phyloP scores from a whole-genome alignment of 2,113 vertebrate genomes.

The Calyptommatus sinebrachiatus region DNA sequence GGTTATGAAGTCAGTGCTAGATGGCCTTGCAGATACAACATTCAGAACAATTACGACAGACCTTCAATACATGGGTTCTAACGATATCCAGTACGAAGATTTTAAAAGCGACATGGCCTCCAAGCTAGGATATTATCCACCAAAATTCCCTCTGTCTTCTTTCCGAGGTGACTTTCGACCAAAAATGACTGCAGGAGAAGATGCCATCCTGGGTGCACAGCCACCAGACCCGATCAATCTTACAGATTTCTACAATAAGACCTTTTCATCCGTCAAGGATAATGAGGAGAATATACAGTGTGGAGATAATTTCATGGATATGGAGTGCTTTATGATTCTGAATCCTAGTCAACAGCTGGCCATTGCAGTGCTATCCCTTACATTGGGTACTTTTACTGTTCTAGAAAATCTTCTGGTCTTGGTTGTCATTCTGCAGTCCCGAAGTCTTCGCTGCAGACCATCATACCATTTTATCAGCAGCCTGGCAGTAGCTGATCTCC shows the following conservation, averaged over 20 bases:
- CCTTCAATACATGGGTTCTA: conserved; percentile 90
- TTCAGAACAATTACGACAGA: conserved; percentile 98
- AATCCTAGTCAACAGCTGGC: conserved; percentile 96
- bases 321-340: conserved; percentile 99
- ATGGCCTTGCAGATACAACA: conserved; percentile 96
- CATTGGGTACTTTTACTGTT: conserved; percentile 94
- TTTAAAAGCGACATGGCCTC: conserved; percentile 82
- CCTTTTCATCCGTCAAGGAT: conserved; percentile 79
- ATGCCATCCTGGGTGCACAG: conserved; percentile 82
- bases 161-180: conserved; percentile 90
- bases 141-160: conserved; percentile 90
- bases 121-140: conserved; percentile 86
- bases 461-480: conserved; percentile 99
- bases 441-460: conserved; percentile 91
- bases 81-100: conserved; percentile 92
- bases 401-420: conserved; percentile 95
- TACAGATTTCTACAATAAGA: conserved; percentile 90
- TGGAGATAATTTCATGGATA: conserved; percentile 99
- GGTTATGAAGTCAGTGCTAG: conserved; percentile 96
- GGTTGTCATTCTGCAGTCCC: conserved; percentile 92
- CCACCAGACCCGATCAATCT: conserved; percentile 87
- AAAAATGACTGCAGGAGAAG: conserved; percentile 84
- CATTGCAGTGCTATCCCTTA: conserved; percentile 90
- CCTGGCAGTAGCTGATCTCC: conserved; percentile 92
- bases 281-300: conserved; percentile 88